Evolutionary conservation across 2,888 invertebrate genomes (phyloP).

Genomic region (Cephus spinipes): DNA sequence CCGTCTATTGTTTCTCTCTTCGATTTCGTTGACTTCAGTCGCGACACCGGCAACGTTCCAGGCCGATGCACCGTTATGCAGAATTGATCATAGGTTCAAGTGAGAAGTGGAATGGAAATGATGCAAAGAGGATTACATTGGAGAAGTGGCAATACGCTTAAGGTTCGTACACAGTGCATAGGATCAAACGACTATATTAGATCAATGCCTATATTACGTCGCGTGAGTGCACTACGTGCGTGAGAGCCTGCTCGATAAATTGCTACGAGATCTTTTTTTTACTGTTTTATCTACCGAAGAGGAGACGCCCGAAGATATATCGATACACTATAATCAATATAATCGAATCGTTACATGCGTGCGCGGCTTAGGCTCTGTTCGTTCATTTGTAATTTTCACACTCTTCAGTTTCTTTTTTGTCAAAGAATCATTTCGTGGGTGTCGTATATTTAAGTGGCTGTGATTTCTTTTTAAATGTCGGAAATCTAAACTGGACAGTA

Average conservation of each 20-base stretch:
- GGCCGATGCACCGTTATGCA: slow-evolving; percentile 60
- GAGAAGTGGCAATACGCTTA: background rate
- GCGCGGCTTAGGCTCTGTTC: background rate
- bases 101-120: slow-evolving; percentile 24
- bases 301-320: background rate
- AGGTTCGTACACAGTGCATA: background rate
- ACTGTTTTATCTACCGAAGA: background rate
- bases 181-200: background rate
- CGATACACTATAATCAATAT: background rate
- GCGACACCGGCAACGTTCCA: slow-evolving; percentile 52
- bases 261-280: background rate
- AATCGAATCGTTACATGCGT: background rate
- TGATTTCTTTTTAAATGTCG: background rate
- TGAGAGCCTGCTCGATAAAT: background rate
- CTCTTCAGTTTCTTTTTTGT: background rate
- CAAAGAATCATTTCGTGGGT: background rate
- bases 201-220: background rate
- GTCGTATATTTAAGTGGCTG: background rate
- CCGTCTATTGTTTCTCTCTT: background rate
- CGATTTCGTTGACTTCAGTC: background rate
- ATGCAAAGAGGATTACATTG: background rate
- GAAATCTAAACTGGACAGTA: background rate
- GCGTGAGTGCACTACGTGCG: background rate
- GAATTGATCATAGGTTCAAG: slow-evolving; percentile 53
- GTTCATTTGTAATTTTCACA: background rate